Base-by-base conservation (phyloP, 2,888 invertebrate genomes). In the Clitarchus hookeri region DNA sequence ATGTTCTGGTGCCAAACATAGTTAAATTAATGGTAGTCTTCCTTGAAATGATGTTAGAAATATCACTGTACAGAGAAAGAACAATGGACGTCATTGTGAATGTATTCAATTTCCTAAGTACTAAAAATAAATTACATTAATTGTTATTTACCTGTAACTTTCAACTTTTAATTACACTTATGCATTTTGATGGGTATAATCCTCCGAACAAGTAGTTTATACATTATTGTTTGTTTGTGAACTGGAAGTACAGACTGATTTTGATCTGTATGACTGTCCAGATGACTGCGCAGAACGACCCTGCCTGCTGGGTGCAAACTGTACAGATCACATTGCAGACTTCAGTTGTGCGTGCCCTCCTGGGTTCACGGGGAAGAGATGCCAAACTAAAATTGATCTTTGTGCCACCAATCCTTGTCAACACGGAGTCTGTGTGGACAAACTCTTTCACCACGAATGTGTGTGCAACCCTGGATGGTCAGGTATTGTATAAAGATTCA, bases 301-400 rank as follows among this genome's bases (percentile, higher is more conserved):
- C 44, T 98, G 98, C 91, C 93, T 98, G 0, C 92, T 99, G 44
- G 97, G 96, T 0, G 96, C 98, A 0, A 96, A 96, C 89, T 99
- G 99, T 91, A 98, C 98, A 0, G 99, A 99, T 91, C 93, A 98
- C 89, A 95, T 99, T 0, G 97, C 97, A 88, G 99, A 99, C 91
- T 99, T 98, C 91, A 95, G 94, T 88, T 99, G 99, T 90, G 93
- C 95, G 13, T 99, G 99, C 91, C 97, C 98, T 9, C 94, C 96
- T 78, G 99, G 99, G 77, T 99, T 98, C 90, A 96, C 97, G 19
- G 99, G 99, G 78, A 98, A 98, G 91, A 94, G 98, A 77, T 99
- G 99, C 90, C 97, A 99, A 89, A 96, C 96, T 89, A 99, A 99
- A 91, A 96, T 99, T 86, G 97, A 99, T 90, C 93, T 99, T 3